Evolutionary conservation across 2,113 vertebrate genomes (phyloP).

Genomic region (Neoarius graeffei): DNA sequence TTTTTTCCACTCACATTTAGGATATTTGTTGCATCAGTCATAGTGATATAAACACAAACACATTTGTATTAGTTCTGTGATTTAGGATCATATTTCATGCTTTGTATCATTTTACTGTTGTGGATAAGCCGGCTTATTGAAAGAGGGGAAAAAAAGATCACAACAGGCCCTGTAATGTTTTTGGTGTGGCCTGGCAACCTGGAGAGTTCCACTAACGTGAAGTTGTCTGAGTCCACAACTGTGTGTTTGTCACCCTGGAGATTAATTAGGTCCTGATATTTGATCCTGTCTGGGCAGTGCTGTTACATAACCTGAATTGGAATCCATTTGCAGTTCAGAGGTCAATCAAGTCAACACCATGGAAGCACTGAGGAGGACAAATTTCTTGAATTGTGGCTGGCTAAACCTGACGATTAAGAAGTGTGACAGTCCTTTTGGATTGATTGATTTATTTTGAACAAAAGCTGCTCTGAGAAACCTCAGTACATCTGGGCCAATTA

Average conservation of each 20-base stretch:
- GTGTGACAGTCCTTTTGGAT: not conserved
- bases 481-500: not conserved
- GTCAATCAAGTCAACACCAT: not conserved
- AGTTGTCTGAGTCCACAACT: not conserved
- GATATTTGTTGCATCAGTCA: not conserved
- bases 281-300: not conserved
- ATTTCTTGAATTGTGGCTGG: not conserved
- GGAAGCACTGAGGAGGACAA: not conserved
- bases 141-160: not conserved
- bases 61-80: not conserved
- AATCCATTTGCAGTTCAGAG: not conserved
- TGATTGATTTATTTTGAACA: not conserved
- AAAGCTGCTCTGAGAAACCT: no score
- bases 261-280: not conserved
- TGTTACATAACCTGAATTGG: not conserved
- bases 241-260: not conserved
- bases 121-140: not conserved
- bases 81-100: not conserved
- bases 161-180: not conserved
- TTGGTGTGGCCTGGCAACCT: not conserved
- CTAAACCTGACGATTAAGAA: not conserved
- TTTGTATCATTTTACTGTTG: not conserved
- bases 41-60: not conserved
- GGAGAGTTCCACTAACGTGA: not conserved
- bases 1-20: not conserved